Conservation (phyloP, 2,113 vertebrate species). For the Bubo bubo region DNA sequence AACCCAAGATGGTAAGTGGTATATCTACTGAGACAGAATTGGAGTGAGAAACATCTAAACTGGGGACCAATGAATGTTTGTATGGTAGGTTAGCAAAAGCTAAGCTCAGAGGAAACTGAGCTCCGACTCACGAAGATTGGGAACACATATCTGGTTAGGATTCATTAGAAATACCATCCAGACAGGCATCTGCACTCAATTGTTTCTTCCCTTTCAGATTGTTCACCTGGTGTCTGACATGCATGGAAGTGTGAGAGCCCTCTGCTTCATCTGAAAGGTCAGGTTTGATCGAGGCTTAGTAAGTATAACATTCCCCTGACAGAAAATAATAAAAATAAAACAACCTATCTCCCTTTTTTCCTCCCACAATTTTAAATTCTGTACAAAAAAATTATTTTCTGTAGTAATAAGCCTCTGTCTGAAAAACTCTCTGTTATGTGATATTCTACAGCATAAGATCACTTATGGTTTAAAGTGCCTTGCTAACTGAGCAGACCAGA, state of each 20-base stretch:
- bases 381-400: not conserved
- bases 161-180: not conserved
- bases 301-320: not conserved
- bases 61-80: not conserved
- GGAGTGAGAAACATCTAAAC: not conserved
- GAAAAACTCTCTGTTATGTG: not conserved
- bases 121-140: not conserved
- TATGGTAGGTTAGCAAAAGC: not conserved
- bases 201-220: not conserved
- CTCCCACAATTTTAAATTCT: not conserved
- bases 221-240: not conserved
- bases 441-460: not conserved
- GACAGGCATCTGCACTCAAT: accelerated
- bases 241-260: not conserved
- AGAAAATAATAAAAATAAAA: not conserved
- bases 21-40: not conserved
- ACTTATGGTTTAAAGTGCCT: not conserved
- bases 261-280: not conserved
- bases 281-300: not conserved
- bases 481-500: not conserved
- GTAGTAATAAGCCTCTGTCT: not conserved
- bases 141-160: not conserved
- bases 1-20: not conserved
- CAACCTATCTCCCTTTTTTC: not conserved
- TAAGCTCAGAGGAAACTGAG: not conserved